Percentiles rank a stretch among this genome's conserved stretches.
phyloP scores from a whole-genome alignment of 2,797 vertebrate species.

The Serranus cabrilla region DNA sequence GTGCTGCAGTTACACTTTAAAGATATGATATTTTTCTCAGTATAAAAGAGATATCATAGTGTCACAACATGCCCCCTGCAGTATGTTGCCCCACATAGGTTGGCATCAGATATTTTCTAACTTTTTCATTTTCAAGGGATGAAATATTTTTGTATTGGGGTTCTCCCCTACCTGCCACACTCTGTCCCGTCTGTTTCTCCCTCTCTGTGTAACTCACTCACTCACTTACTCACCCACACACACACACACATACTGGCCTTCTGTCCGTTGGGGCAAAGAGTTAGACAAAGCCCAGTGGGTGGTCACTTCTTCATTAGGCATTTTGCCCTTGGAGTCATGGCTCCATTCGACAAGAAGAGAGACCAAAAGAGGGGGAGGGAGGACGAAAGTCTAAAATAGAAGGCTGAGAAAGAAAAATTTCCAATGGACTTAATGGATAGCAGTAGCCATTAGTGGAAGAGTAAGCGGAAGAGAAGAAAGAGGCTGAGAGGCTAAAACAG shows the following conservation, averaged over 20 bases:
- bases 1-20: too few relatives aligned
- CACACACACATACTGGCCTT: constrained; percentile 47
- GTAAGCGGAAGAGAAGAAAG: constrained; percentile 36
- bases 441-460: constrained; percentile 49
- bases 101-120: neutral
- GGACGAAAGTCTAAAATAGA: constrained; percentile 56
- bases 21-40: neutral
- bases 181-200: constrained; percentile 13
- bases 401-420: constrained; percentile 45
- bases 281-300: constrained; percentile 78
- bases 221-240: constrained; percentile 23
- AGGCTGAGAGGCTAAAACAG: constrained; percentile 28
- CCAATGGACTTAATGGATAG: constrained; percentile 58
- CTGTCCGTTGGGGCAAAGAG: constrained; percentile 64
- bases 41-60: neutral
- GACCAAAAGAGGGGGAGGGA: constrained; percentile 34
- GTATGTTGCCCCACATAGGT: neutral
- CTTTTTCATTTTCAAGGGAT: neutral
- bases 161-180: constrained; percentile 1
- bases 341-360: constrained; percentile 59
- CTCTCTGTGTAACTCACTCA: constrained; percentile 10
- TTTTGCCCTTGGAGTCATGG: constrained; percentile 68
- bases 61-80: neutral
- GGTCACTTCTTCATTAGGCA: constrained; percentile 68
- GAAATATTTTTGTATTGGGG: neutral